These are phyloP conservation scores for Cichlasoma orientale DNA, from an alignment of 2,797 vertebrate genomes.

Conservation along the genomic window DNA sequence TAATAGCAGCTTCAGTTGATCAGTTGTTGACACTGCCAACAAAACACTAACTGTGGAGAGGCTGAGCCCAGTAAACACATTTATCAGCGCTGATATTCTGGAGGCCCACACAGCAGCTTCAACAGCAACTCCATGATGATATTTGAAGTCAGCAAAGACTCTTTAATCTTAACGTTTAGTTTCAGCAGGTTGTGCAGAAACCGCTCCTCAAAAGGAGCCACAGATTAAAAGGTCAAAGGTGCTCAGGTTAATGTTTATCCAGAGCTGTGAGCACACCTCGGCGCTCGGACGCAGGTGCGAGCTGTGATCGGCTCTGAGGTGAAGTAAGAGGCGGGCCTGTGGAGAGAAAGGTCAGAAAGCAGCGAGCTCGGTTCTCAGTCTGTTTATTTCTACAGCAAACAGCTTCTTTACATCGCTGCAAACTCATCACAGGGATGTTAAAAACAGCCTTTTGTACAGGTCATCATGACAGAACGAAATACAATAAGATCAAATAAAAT, in stretches of 20 bases:
- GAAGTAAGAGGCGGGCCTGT: not conserved
- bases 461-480: conserved; percentile 81
- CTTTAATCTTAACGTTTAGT: not conserved
- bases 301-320: not conserved
- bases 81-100: not conserved
- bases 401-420: conserved; percentile 83
- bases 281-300: conserved; percentile 16
- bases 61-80: not conserved
- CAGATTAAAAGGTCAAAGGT: conserved; percentile 29
- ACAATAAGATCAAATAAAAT: conserved; percentile 73
- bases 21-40: conserved; percentile 43
- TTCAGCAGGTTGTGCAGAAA: not conserved
- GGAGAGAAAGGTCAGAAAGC: conserved; percentile 3
- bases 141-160: not conserved
- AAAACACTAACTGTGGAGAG: conserved; percentile 4
- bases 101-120: not conserved
- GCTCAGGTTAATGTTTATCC: conserved; percentile 66
- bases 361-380: conserved; percentile 63
- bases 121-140: not conserved
- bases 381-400: conserved; percentile 94
- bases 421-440: conserved; percentile 94
- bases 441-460: conserved; percentile 88
- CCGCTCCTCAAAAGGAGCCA: not conserved
- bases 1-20: conserved; percentile 32
- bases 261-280: conserved; percentile 36